These are phyloP conservation scores for Scolopax mira DNA, from an alignment of 2,113 vertebrate species.

Conservation along the genomic window DNA sequence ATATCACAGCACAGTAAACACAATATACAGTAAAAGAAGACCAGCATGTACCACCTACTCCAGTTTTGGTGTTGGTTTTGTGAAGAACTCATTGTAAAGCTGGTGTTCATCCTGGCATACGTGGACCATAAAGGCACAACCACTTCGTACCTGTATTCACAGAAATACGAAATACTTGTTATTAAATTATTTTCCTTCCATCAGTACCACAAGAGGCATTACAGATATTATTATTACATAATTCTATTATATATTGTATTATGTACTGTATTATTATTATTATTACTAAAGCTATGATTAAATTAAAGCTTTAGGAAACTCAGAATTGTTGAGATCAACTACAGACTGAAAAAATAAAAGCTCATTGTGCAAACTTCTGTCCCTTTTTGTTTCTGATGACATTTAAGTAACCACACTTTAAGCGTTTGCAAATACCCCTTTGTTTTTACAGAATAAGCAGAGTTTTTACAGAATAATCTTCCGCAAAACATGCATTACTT, in stretches of 20 bases:
- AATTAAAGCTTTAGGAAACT: neutral
- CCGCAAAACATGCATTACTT: neutral
- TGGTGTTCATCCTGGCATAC: constrained; percentile 98
- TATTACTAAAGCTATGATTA: neutral
- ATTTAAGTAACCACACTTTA: neutral
- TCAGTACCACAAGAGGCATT: neutral
- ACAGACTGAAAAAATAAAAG: neutral
- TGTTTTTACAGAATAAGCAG: neutral
- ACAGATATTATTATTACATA: neutral
- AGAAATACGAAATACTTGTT: neutral
- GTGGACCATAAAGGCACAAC: constrained; percentile 98
- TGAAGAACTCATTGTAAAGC: constrained; percentile 96
- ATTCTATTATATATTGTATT: neutral
- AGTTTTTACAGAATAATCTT: neutral
- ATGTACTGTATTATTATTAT: neutral
- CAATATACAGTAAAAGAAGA: neutral
- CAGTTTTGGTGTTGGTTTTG: constrained; percentile 88
- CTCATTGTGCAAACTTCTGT: neutral
- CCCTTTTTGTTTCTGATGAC: neutral
- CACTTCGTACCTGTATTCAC: constrained; percentile 88
- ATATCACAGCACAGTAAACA: neutral
- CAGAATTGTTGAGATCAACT: neutral
- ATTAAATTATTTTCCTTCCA: neutral
- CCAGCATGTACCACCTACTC: constrained; percentile 83
- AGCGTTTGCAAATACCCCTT: neutral